phyloP scores from a whole-genome alignment of 2,797 vertebrate species.

The Carcharodon carcharias region DNA sequence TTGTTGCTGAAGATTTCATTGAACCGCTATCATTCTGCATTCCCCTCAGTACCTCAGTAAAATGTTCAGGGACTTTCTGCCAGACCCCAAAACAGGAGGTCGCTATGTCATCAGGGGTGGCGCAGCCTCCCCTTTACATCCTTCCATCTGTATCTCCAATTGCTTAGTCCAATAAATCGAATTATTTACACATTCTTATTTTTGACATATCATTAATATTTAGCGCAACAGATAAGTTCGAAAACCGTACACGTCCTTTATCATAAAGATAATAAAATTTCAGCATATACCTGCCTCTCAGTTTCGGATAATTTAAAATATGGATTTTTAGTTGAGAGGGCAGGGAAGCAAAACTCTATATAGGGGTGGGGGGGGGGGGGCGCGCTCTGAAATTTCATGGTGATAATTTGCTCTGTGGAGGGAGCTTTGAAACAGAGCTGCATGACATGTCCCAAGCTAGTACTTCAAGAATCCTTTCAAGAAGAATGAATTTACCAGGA shows the following conservation, averaged over 20 bases:
- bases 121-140: not conserved
- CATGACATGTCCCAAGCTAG: not conserved
- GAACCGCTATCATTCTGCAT: not conserved
- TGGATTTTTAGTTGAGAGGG: not conserved
- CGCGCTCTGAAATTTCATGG: fast-evolving
- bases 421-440: not conserved
- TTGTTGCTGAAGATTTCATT: not conserved
- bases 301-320: not conserved
- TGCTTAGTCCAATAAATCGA: not conserved
- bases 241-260: not conserved
- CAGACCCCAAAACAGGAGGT: not conserved
- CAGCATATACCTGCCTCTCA: not conserved
- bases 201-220: not conserved
- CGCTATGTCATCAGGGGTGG: not conserved
- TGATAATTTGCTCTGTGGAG: not conserved
- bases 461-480: not conserved
- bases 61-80: not conserved
- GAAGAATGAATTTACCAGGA: not conserved
- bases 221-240: not conserved
- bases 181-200: not conserved
- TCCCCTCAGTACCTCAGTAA: not conserved
- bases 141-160: not conserved
- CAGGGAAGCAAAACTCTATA: not conserved
- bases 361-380: not conserved
- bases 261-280: not conserved